Evolutionary conservation across 2,888 invertebrate genomes (phyloP), one percentile per base, ranked within the genome.

Genomic region (Aromia moschata): DNA sequence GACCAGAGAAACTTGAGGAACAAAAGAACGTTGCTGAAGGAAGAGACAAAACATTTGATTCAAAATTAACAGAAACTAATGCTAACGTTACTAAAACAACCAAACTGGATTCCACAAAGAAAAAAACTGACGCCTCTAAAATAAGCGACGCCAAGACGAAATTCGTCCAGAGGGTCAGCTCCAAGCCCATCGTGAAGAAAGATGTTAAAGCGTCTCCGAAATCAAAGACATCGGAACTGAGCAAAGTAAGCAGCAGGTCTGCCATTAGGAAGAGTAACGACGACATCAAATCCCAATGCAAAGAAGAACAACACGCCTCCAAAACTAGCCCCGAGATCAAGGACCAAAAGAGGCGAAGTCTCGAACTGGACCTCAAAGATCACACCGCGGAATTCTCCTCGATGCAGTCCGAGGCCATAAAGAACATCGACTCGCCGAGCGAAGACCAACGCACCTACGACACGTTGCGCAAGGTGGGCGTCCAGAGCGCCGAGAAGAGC

Each of bases 361-460:
- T 69, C 15, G 61, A 69, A 2, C 47, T 69, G 10, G 54, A 68
- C 40, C 36, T 69, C 7, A 64, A 62, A 10, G 56, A 64, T n/a
- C 67, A 64, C 9, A 1, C 20, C 14, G 57, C 63, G 11, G 68
- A 65, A 7, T 4, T 9, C n/a, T 41, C 43, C 25, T 1, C 18
- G 2, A 31, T 30, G 15, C 31, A 36, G 15, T 54, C 40, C 31
- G 20, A 55, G 4, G 36, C 20, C 3, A 44, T 58, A 2, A 62
- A 71, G 49, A 64, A 74, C 46, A 65, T 78, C 14, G 77, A 80
- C 68, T 80, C 80, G n/a, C 81, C 81, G 0, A 81, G 80, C 64
- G 81, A 81, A 66, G 81, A 81, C 65, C 80, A 81, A 62, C 76
- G 74, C 68, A 80, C 80, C 4, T 81, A 80, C 47, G 80, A 81